Conservation (phyloP, 1,140 invertebrate genomes). For the Sycobia sp. region DNA sequence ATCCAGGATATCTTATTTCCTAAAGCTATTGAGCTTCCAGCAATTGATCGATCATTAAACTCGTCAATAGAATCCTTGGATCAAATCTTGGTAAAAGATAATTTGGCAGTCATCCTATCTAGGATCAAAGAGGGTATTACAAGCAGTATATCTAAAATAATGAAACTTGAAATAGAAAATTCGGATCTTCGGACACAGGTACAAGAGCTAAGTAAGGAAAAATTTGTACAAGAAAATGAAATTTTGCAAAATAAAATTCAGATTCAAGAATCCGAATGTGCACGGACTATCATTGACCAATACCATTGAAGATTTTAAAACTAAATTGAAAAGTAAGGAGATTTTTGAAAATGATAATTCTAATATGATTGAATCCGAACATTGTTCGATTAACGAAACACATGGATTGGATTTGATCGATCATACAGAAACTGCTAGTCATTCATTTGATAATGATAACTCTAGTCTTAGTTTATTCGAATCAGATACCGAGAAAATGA, state of each 20-base stretch:
- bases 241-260: background rate
- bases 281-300: background rate
- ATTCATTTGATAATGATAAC: background rate
- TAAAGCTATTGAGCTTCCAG: background rate
- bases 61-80: background rate
- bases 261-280: conserved; percentile 4
- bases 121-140: conserved; percentile 16
- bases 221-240: background rate
- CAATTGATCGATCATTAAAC: conserved; percentile 6
- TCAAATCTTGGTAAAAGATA: background rate
- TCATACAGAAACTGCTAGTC: background rate
- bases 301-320: background rate
- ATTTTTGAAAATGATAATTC: conserved; percentile 3
- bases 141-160: background rate
- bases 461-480: conserved; percentile 23
- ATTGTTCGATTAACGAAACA: conserved; percentile 1
- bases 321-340: background rate
- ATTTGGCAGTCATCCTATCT: background rate
- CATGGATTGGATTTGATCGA: background rate
- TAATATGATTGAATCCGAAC: background rate
- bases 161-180: conserved; percentile 3
- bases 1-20: conserved; percentile 7
- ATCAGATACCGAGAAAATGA: conserved; percentile 13
- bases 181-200: background rate
- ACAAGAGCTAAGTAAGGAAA: background rate